Evolutionary conservation across 2,113 vertebrate genomes (phyloP).

Genomic region (Ivindomyrus marchei): DNA sequence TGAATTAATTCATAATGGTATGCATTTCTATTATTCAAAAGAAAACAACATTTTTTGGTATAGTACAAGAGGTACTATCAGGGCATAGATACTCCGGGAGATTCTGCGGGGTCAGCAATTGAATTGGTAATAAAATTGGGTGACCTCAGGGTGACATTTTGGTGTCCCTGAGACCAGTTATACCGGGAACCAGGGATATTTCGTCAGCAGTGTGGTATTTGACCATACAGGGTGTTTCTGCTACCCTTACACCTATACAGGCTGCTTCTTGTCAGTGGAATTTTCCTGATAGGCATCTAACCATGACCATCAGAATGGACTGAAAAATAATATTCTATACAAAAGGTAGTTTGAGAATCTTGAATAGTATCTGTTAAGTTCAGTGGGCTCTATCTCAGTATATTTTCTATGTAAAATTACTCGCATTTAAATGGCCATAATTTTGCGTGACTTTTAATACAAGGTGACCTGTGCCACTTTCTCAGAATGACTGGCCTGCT

Average conservation of each 20-base stretch:
- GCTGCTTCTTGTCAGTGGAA: background rate
- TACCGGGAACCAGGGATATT: background rate
- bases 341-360: background rate
- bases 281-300: background rate
- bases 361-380: background rate
- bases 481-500: background rate
- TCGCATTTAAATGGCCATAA: background rate
- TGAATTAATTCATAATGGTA: background rate
- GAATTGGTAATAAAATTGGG: background rate
- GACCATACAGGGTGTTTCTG: background rate
- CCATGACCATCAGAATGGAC: background rate
- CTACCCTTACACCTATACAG: background rate
- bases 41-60: background rate
- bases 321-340: background rate
- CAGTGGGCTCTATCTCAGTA: background rate
- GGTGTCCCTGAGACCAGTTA: background rate
- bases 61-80: background rate
- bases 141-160: background rate
- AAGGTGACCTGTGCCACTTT: background rate
- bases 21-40: background rate
- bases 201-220: background rate
- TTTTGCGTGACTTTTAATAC: background rate
- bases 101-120: background rate
- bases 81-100: background rate
- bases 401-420: background rate